Percentiles rank a stretch among this genome's conserved stretches.
These are phyloP conservation scores for Halictus quadricinctus DNA, from an alignment of 2,888 invertebrate species.

Conservation along the genomic window DNA sequence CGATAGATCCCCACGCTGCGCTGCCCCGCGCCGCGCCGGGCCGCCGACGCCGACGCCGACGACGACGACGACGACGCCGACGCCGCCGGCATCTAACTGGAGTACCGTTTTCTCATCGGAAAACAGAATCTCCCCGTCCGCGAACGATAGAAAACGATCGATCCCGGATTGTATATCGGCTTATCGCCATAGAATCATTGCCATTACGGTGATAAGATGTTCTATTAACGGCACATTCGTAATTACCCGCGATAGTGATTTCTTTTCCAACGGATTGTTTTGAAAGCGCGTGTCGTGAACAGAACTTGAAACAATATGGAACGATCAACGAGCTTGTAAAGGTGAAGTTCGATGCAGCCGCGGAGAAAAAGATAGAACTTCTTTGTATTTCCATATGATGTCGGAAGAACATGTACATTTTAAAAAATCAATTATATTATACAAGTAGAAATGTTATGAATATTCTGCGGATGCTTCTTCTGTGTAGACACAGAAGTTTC, in stretches of 20 bases:
- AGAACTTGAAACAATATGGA: not conserved
- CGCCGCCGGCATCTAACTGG: not conserved
- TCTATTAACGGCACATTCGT: slow-evolving; percentile 21
- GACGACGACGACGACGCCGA: too few relatives aligned
- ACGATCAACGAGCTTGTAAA: not conserved
- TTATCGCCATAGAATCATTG: slow-evolving; percentile 38
- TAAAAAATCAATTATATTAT: too few relatives aligned
- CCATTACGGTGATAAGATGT: slow-evolving; percentile 31
- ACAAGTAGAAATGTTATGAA: too few relatives aligned
- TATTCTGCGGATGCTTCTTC: too few relatives aligned
- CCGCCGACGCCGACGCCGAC: too few relatives aligned
- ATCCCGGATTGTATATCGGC: slow-evolving; percentile 29
- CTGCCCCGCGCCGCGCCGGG: too few relatives aligned
- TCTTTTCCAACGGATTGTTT: not conserved
- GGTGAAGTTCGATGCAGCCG: too few relatives aligned
- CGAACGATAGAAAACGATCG: not conserved
- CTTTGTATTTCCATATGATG: too few relatives aligned
- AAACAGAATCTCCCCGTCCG: not conserved
- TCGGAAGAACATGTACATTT: too few relatives aligned
- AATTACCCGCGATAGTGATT: slow-evolving; percentile 32
- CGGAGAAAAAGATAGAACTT: too few relatives aligned
- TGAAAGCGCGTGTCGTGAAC: not conserved
- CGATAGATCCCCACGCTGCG: not conserved
- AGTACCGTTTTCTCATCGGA: not conserved
- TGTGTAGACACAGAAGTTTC: too few relatives aligned